Conservation (phyloP, 2,113 vertebrate species). For the Passer montanus region DNA sequence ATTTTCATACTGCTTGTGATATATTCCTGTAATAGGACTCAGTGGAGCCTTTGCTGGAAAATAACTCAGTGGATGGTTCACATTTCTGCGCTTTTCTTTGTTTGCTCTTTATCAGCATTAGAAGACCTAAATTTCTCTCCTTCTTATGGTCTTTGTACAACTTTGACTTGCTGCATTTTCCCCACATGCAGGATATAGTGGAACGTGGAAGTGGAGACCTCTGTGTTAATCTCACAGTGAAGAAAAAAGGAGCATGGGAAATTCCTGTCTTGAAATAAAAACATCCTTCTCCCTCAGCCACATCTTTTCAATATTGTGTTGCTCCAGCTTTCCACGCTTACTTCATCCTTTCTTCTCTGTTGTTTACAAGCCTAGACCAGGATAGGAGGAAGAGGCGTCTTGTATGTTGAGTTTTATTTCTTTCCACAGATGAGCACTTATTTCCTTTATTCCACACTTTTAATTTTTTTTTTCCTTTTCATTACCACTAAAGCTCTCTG, state of each 20-base stretch:
- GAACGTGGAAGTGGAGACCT: neutral
- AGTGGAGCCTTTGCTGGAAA: neutral
- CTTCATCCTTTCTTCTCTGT: neutral
- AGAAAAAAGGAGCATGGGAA: neutral
- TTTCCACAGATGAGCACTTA: neutral
- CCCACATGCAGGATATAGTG: neutral
- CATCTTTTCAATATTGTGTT: neutral
- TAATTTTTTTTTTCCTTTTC: neutral
- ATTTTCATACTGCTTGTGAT: neutral
- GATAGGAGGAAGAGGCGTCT: neutral
- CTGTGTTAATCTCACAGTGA: neutral
- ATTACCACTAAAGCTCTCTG: neutral
- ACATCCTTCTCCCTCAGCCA: neutral
- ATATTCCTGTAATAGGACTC: neutral
- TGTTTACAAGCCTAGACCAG: neutral
- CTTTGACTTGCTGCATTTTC: neutral
- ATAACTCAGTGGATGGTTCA: neutral
- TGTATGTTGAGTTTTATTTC: neutral
- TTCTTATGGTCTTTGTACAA: neutral
- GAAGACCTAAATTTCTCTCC: neutral
- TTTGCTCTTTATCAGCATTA: neutral
- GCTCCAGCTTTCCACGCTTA: neutral
- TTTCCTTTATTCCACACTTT: neutral
- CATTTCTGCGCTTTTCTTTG: neutral
- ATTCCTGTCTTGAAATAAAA: neutral